phyloP scores from a whole-genome alignment of 2,888 invertebrate species.

The Leptinotarsa tumamoca region DNA sequence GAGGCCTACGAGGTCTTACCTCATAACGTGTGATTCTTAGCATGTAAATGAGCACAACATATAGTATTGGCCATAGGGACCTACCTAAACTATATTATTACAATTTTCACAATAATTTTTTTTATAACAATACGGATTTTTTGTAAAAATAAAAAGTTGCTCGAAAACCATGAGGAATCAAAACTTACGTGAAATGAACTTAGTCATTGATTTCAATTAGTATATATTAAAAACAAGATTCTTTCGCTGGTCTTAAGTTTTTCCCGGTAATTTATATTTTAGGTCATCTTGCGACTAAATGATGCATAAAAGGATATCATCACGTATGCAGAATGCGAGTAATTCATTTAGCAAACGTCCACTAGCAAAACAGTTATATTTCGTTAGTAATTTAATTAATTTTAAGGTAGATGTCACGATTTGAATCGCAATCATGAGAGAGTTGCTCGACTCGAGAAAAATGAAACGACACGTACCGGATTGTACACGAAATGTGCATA shows the following conservation, averaged over 20 bases:
- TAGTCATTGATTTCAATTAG: too few relatives aligned
- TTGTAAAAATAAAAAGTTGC: too few relatives aligned
- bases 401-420: conserved; percentile 35
- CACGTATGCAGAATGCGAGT: conserved; percentile 20
- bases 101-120: too few relatives aligned
- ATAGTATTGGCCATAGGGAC: too few relatives aligned
- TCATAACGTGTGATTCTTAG: too few relatives aligned
- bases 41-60: too few relatives aligned
- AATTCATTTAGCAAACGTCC: conserved; percentile 34
- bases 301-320: conserved; percentile 17
- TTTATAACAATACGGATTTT: too few relatives aligned
- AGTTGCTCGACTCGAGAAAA: conserved; percentile 7
- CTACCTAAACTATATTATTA: too few relatives aligned
- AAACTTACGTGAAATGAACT: too few relatives aligned
- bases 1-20: too few relatives aligned
- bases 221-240: too few relatives aligned
- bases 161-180: too few relatives aligned
- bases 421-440: conserved; percentile 23
- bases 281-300: background rate
- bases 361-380: conserved; percentile 27
- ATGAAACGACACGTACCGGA: conserved; percentile 29
- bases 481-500: conserved; percentile 32
- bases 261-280: background rate
- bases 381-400: conserved; percentile 39
- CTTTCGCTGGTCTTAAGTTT: background rate